Base-by-base conservation (phyloP, 2,113 vertebrate species). In the Nerophis ophidion region DNA sequence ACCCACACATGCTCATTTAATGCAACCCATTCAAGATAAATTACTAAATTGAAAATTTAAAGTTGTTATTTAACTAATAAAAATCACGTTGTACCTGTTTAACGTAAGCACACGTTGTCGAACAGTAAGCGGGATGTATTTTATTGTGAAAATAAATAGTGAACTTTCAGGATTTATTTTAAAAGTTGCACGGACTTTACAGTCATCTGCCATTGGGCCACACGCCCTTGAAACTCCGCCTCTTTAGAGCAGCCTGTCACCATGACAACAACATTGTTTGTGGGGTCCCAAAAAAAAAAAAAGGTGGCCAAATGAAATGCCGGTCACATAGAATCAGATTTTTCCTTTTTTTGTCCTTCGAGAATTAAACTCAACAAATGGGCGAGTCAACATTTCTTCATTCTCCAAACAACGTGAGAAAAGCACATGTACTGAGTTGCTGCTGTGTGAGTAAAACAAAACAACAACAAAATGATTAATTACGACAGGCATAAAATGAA, bases 201-300 rank as follows among this genome's bases (percentile, higher is more conserved):
- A n/a, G 7, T 35, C 1, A 5, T 54, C 15, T 11, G n/a, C 9
- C 54, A 42, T 56, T 56, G 38, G 13, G 52, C 4, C 13, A 6
- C 6, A 40, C 7, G 6, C 0, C 13, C 1, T 61, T 42, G 2
- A 44, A 47, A 33, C 7, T 76, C 74, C 65, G 35, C 81, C 80
- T 42, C 11, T 36, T 5, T 45, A 3, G 19, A 12, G 46, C 0
- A 6, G 0, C 0, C 7, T 1, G 60, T 80, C 49, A 7, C 81
- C 15, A 72, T 77, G 61, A 71, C 45, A 79, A 85, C 84, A 3
- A 0, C 33, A 19, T 42, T 70, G 80, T 79, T 81, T 76, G 59
- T 26, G 1, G 36, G 13, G 5, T 51, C 40, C 9, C 6, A 1
- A 1, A 17, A 4, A 26, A 36, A 53, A 50, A 52, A 10, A 15